Percentiles rank a stretch among this genome's conserved stretches.
phyloP scores from a whole-genome alignment of 2,797 vertebrate genomes.

The Lithobates sylvaticus region DNA sequence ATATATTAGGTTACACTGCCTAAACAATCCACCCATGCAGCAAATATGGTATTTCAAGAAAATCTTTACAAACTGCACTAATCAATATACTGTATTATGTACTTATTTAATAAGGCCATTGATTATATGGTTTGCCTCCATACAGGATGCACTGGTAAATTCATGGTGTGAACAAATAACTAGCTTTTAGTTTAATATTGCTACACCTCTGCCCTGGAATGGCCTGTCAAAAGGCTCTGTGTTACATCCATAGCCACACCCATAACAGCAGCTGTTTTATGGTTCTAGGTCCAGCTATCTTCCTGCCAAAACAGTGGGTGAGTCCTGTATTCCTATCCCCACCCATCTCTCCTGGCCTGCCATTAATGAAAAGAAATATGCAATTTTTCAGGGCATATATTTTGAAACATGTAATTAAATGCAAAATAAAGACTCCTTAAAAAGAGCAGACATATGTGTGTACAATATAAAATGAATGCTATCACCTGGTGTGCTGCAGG shows the following conservation, averaged over 20 bases:
- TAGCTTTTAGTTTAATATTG: conserved; percentile 14
- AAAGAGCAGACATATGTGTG: conserved; percentile 1
- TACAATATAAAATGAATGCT: not conserved
- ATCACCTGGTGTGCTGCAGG: not conserved
- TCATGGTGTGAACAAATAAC: conserved; percentile 36
- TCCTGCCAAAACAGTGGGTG: conserved; percentile 55
- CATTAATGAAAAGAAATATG: conserved; percentile 34
- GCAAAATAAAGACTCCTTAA: conserved; percentile 4
- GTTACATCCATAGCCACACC: conserved; percentile 39
- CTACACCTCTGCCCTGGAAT: conserved; percentile 54
- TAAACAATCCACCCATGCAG: not conserved
- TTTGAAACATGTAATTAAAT: conserved; percentile 24
- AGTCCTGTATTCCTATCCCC: conserved; percentile 50
- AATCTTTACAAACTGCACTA: not conserved
- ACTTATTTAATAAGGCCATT: not conserved
- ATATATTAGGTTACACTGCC: not conserved
- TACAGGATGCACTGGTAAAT: not conserved
- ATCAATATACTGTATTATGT: not conserved
- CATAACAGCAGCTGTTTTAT: conserved; percentile 54
- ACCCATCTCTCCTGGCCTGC: conserved; percentile 52
- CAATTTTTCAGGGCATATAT: conserved; percentile 20
- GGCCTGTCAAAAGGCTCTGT: conserved; percentile 29
- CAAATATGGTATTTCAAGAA: not conserved
- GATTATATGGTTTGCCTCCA: not conserved
- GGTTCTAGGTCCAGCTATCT: conserved; percentile 27